Evolutionary conservation across 1,140 invertebrate species (phyloP), one percentile per base, ranked within the genome.

Genomic region (Drosophila fuyamai): DNA sequence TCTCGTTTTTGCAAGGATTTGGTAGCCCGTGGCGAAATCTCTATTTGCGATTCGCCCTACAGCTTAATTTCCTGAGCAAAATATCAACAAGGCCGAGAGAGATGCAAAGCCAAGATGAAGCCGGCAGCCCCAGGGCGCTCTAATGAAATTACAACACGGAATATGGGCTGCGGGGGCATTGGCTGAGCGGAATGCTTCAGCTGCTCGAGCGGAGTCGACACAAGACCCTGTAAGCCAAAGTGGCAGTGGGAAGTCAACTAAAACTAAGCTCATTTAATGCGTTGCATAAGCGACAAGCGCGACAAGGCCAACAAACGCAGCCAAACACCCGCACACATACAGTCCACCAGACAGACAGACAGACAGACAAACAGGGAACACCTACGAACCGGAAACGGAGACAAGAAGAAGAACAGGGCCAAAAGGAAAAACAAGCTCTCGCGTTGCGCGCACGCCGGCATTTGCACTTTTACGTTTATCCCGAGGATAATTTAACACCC

Each of bases 241-340:
- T 82, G 78, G 81, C 81, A 84, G 83, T 77, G 79, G 83, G 62
- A 86, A 88, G 83, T 88, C 83, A 88, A 79, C 83, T 83, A 88
- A 82, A 88, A 89, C 83, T 88, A 88, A 88, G 83, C 83, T 83
- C 79, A 74, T 83, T 86, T 86, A 86, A 86, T 86, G 76, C 82
- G 83, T 67, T 81, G 81, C 81, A 84, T 84, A 84, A 84, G 76
- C 81, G 81, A 82, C 76, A 75, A 55, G 62, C 67, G 55, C 35
- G 46, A 40, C 51, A 18, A 16, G 29, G 40, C 41, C 63, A 53
- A 58, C 68, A 71, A 71, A 36, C 51, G 48, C 38, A 29, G 35
- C 8, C 47, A 36, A 12, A 50, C 40, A 38, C 14, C 23, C 13
- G n/a, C 35, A 50, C 43, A 40, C 23, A 57, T 13, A n/a, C 2